Conservation (phyloP, 2,797 vertebrate genomes). For the Gambusia yucatana region DNA sequence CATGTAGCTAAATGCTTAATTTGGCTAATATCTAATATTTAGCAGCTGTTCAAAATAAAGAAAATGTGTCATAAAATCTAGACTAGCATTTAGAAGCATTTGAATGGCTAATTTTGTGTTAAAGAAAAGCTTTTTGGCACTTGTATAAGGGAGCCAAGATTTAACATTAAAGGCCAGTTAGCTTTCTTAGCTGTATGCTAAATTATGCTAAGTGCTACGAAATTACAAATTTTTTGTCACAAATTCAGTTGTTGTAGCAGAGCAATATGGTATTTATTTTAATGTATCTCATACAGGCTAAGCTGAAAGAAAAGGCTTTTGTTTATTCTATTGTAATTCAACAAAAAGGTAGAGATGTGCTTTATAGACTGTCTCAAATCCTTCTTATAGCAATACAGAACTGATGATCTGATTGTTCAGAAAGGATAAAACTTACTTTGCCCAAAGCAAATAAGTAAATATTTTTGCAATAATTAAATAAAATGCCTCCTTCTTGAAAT, state of each 20-base stretch:
- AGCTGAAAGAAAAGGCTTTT: neutral
- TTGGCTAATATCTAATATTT: neutral
- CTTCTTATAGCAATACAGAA: neutral
- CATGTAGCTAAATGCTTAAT: neutral
- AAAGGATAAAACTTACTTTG: neutral
- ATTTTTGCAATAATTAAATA: conserved; percentile 8
- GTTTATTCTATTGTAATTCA: neutral
- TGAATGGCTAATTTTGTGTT: neutral
- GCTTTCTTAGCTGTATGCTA: neutral
- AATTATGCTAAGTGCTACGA: neutral
- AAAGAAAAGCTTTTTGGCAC: neutral
- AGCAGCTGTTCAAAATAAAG: neutral
- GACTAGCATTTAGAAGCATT: neutral
- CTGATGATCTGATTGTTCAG: neutral
- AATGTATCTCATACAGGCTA: neutral
- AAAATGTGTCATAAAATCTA: neutral
- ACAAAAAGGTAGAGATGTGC: neutral
- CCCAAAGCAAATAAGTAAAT: neutral
- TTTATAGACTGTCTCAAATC: neutral
- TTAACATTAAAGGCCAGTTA: neutral
- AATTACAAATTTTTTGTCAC: neutral
- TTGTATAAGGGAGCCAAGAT: neutral
- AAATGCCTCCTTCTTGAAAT: conserved; percentile 13
- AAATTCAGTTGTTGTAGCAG: neutral
- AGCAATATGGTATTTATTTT: neutral